A percentile compares a stretch with the other conserved stretches of the same genome.
Evolutionary conservation across 2,797 vertebrate species (phyloP).

Genomic region (Eulemur rubriventer): DNA sequence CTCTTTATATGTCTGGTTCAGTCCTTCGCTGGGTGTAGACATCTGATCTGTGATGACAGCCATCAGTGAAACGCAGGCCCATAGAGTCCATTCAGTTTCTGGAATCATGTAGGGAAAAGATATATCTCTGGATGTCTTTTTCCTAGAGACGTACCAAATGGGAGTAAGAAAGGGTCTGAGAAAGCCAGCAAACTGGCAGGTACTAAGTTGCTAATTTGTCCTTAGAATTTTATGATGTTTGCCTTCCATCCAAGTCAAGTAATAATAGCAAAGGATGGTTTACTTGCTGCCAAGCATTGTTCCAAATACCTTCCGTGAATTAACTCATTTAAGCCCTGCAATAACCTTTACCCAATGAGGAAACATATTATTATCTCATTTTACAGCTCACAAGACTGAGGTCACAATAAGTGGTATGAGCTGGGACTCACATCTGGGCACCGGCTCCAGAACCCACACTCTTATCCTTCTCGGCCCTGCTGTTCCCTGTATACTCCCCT

Average conservation of each 20-base stretch:
- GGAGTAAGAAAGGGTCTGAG: neutral
- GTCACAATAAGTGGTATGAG: neutral
- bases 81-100: neutral
- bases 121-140: neutral
- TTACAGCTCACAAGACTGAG: neutral
- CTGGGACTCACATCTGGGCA: accelerated
- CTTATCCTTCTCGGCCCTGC: neutral
- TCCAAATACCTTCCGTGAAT: neutral
- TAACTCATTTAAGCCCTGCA: neutral
- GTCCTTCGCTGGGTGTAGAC: neutral
- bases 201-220: neutral
- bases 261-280: neutral
- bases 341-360: neutral
- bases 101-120: neutral
- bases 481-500: accelerated
- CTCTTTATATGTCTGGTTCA: neutral
- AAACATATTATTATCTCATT: neutral
- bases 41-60: neutral
- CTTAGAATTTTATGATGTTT: neutral
- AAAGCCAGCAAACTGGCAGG: neutral
- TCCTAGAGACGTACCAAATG: neutral
- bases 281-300: neutral
- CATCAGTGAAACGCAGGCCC: neutral
- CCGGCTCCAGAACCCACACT: neutral
- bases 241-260: neutral